Evolutionary conservation across 2,113 vertebrate species (phyloP), one percentile per base, ranked within the genome.

Genomic region (Talpa occidentalis): DNA sequence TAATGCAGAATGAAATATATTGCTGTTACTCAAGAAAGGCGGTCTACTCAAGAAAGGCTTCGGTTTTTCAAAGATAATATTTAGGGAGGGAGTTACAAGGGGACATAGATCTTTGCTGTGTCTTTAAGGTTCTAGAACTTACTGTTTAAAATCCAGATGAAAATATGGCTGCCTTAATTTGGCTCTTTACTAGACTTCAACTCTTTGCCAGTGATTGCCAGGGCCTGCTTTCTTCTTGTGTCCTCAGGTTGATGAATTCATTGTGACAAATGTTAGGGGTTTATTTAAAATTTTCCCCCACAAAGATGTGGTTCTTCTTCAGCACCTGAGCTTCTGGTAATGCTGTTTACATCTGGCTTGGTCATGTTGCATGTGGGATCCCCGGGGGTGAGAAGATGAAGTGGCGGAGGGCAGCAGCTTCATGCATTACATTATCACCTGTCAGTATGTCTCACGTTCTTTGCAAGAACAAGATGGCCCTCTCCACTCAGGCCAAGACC

Each of bases 231-330:
- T 83, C 78, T 77, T 87, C 19, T 90, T 73, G 26, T 91, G 37
- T 96, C 44, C 59, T 79, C 26, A 93, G 95, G 88, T 67, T 97
- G 81, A 62, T 59, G 59, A 95, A 95, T 60, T 94, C 93, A 95
- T 95, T 94, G 82, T 94, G 97, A 95, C 93, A 96, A 90, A 96
- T 88, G 72, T 95, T 95, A 97, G 79, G 83, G 64, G 80, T 90
- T 96, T 96, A 97, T 97, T 97, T 94, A 97, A 95, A 88, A 96
- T 73, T 94, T 96, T 97, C 97, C 93, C 91, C 56, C 94, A 47
- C 81, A 96, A 96, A 97, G 90, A 87, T 90, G 92, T n/a, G 78
- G 12, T 21, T 42, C 77, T 88, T 93, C 88, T 96, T 97, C 92
- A 80, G 93, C 88, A 89, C 80, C 7, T 22, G 3, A 82, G 87